Conservation (phyloP, 2,888 invertebrate genomes). For the Diplazon laetatorius region DNA sequence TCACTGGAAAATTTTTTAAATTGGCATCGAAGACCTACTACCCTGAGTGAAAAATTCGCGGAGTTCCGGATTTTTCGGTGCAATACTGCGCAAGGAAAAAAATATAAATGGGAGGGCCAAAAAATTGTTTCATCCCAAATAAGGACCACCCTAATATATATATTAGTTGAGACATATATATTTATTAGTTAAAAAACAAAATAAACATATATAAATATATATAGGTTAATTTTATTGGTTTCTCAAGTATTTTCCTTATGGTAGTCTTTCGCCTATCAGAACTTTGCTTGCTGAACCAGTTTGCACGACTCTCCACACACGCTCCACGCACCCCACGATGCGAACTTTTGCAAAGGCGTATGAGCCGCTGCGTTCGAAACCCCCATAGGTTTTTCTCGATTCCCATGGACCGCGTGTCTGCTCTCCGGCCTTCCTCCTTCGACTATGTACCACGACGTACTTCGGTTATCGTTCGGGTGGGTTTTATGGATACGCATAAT, state of each 20-base stretch:
- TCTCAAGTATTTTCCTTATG: slow-evolving; percentile 44
- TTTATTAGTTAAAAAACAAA: no score
- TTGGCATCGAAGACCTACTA: no score
- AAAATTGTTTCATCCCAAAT: no score
- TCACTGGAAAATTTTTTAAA: no score
- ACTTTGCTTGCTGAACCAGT: slow-evolving; percentile 31
- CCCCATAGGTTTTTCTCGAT: slow-evolving; percentile 50
- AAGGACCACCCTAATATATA: no score
- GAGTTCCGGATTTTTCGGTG: no score
- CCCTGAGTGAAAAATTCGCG: no score
- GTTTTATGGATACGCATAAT: slow-evolving; percentile 79
- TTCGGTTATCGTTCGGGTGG: slow-evolving; percentile 79
- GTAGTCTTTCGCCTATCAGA: slow-evolving; percentile 17
- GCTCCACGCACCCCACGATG: slow-evolving; percentile 36
- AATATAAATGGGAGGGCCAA: no score
- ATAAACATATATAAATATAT: background rate
- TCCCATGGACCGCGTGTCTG: no score
- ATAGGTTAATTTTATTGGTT: slow-evolving; percentile 7
- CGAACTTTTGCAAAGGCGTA: slow-evolving; percentile 39
- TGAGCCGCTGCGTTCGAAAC: slow-evolving; percentile 20
- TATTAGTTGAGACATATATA: no score
- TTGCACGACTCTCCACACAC: slow-evolving; percentile 20
- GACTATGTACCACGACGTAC: slow-evolving; percentile 74
- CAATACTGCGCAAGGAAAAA: no score
- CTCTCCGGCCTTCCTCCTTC: slow-evolving; percentile 50